Base-by-base conservation (phyloP, 2,797 vertebrate species). In the Mareca penelope region DNA sequence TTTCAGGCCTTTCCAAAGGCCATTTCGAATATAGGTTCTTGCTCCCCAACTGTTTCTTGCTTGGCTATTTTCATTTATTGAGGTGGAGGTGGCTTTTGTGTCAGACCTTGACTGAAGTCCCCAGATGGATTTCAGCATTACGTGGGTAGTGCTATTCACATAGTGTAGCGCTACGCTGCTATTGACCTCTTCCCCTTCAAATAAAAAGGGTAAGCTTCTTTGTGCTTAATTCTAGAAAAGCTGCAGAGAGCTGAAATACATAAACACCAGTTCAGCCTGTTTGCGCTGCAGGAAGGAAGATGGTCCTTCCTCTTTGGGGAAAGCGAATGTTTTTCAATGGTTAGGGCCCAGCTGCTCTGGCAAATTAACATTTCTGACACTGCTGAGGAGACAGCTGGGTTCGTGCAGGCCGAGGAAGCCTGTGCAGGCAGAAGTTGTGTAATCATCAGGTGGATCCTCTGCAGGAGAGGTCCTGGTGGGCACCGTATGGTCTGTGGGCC, bases 41-140 rank as follows among this genome's bases (percentile, higher is more conserved):
- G 4, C 7, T 64, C 14, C 39, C 10, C 13, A 29, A 3, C 17
- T 40, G 15, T 65, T 68, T 82, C 16, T 72, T n/a, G 18, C 12
- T 37, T 85, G 60, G 46, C 12, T 40, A 12, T 78, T 85, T 67
- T 55, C 16, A 15, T 39, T 14, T 8, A 3, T 57, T 76, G 80
- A 78, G 46, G 4, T 50, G 23, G 63, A 65, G 42, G 5, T 67
- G 22, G 24, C 40, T 29, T 46, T 46, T 15, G 8, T 12, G 35
- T 39, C 42, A 86, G 67, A 50, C 42, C n/a, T 67, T 76, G 68
- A 35, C 46, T 63, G 85, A 91, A 73, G 29, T 76, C 77, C 72
- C 18, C 1, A 2, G 37, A 21, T 24, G 48, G 57, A 15, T 85
- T 48, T 64, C 61, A 8, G 0, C 37, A 67, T 52, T 42, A 8